Conservation (phyloP, 92 coral and sea anemone species). For the Paragorgia papillata region DNA sequence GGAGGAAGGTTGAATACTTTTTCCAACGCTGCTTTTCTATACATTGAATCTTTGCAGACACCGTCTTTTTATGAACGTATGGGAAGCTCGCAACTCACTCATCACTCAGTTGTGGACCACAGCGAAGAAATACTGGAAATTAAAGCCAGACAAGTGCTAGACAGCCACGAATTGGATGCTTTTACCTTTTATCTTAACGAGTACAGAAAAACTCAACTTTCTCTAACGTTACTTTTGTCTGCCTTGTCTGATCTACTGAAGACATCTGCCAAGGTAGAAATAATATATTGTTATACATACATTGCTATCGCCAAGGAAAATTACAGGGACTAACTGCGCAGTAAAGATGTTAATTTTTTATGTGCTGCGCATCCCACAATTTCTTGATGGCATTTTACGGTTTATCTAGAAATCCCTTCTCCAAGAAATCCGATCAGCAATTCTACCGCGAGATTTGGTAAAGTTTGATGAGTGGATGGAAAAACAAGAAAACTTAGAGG, state of each 20-base stretch:
- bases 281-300: neutral
- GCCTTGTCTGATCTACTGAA: conserved; percentile 87
- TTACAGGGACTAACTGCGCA: too few species aligned
- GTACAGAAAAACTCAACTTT: conserved; percentile 67
- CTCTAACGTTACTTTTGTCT: conserved; percentile 69
- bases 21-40: too few species aligned
- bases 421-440: conserved; percentile 76
- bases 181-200: conserved; percentile 82
- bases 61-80: conserved; percentile 82
- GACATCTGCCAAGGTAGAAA: conserved; percentile 78
- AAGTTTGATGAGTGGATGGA: conserved; percentile 83
- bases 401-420: conserved; percentile 71
- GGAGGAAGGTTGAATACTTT: too few species aligned
- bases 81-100: conserved; percentile 85
- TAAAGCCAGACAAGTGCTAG: conserved; percentile 80
- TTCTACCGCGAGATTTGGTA: conserved; percentile 80
- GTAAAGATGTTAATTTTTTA: too few species aligned
- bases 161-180: conserved; percentile 79
- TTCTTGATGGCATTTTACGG: too few species aligned
- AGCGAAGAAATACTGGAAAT: conserved; percentile 59
- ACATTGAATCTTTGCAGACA: conserved; percentile 36
- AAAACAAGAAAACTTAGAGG: conserved; percentile 79
- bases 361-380: too few species aligned
- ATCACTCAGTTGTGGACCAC: conserved; percentile 68
- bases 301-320: too few species aligned